Base-by-base conservation (phyloP, 1,140 invertebrate genomes). In the Ceratitis capitata region DNA sequence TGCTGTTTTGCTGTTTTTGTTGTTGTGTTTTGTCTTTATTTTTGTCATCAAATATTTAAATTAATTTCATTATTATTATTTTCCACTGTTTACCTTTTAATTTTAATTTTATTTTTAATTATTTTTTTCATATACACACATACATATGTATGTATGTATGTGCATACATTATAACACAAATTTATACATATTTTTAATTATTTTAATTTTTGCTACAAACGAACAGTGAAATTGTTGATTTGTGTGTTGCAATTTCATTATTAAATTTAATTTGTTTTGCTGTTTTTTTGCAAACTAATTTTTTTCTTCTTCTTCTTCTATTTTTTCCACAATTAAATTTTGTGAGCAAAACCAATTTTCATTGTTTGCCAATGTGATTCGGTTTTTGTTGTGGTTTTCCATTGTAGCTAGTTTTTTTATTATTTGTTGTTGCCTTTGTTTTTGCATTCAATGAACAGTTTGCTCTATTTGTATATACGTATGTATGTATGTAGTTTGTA, bases 21-120 rank as follows among this genome's bases (percentile, higher is more conserved):
- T 82, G 29, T 12, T 14, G 47, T 19, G n/a, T 16, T 45, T 51
- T 32, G 39, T 32, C 9, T 47, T 82, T 47, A 47, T 47, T 47
- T 35, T 26, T n/a, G 42, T 49, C 45, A 82, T 32, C 49, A 47
- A 82, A 82, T 49, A 26, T 82, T 49, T 53, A 23, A 53, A 49
- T 82, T 49, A 82, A 82, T 82, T 82, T 53, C n/a, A 26, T 82
- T 49, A 82, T 49, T 47, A 49, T 49, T 82, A 82, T 32, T 82
- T 82, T 47, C 49, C 61, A 82, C 4, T 82, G 49, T 82, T 53
- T 35, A 49, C 64, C 32, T 74, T 29, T 10, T 10, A 16, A 35
- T 69, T 19, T 35, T 29, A 32, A 6, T 82, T 35, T 82, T 32
- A 26, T 47, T 82, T 61, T 29, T 61, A 29, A 6, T 7, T 9